Percentiles rank a stretch among this genome's conserved stretches.
Conservation (phyloP, 2,113 vertebrate species). For the Dromaius novaehollandiae region DNA sequence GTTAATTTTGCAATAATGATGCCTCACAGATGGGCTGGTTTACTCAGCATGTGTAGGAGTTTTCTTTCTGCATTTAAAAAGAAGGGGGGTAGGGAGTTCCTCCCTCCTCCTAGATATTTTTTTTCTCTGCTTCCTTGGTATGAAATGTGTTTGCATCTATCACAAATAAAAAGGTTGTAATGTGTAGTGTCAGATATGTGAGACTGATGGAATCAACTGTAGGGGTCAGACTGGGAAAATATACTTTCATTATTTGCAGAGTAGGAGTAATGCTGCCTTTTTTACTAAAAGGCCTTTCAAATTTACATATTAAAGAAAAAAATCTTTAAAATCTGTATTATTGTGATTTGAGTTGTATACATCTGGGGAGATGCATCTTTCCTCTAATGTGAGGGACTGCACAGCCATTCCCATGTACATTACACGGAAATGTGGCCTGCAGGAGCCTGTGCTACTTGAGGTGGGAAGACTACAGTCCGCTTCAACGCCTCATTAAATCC, state of each 20-base stretch:
- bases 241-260: not conserved
- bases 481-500: not conserved
- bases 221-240: not conserved
- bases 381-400: not conserved
- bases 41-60: not conserved
- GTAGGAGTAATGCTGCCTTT: not conserved
- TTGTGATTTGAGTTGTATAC: not conserved
- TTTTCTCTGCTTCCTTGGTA: not conserved
- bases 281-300: not conserved
- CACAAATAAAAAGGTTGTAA: not conserved
- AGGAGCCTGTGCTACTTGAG: not conserved
- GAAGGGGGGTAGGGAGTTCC: not conserved
- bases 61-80: not conserved
- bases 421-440: not conserved
- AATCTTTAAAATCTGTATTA: not conserved
- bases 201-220: not conserved
- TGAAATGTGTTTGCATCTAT: not conserved
- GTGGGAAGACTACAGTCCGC: not conserved
- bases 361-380: not conserved
- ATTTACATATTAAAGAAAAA: not conserved
- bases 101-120: not conserved
- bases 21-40: not conserved
- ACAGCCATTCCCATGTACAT: accelerated
- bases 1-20: not conserved
- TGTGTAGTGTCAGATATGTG: not conserved